Conservation (phyloP, 2,113 vertebrate genomes). For the Salminus brasiliensis region DNA sequence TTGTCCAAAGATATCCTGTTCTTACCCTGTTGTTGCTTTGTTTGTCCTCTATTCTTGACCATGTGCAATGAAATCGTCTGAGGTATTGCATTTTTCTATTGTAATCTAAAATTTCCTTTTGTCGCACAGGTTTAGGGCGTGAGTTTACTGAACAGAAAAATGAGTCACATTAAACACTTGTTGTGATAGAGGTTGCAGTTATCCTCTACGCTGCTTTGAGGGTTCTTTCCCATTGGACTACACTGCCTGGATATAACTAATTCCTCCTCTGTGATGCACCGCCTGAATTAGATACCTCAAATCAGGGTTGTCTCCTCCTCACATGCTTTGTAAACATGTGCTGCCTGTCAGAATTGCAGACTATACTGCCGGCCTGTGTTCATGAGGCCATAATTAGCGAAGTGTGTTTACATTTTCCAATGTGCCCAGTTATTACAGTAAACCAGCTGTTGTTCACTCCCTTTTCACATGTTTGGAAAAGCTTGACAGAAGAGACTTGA, state of each 20-base stretch:
- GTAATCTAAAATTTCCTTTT: no score
- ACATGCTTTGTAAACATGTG: background rate
- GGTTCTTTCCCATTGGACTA: background rate
- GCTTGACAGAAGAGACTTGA: background rate
- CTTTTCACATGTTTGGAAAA: background rate
- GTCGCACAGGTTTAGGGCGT: no score
- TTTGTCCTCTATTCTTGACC: no score
- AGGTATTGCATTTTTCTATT: no score
- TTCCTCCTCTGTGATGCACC: background rate
- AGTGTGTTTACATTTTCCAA: background rate
- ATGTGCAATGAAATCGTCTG: no score
- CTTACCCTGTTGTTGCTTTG: no score
- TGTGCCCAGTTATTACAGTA: background rate
- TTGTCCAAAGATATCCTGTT: no score
- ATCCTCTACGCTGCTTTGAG: background rate
- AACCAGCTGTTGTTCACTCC: background rate
- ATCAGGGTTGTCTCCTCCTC: background rate
- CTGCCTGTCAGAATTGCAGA: background rate
- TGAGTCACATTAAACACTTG: no score
- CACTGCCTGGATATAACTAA: background rate
- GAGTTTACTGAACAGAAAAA: no score
- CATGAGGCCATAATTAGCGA: background rate
- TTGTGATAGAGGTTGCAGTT: no score
- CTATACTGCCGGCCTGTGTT: background rate
- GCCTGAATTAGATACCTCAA: background rate